These are phyloP conservation scores for Gopherus evgoodei DNA, from an alignment of 2,113 vertebrate genomes.

Conservation along the genomic window DNA sequence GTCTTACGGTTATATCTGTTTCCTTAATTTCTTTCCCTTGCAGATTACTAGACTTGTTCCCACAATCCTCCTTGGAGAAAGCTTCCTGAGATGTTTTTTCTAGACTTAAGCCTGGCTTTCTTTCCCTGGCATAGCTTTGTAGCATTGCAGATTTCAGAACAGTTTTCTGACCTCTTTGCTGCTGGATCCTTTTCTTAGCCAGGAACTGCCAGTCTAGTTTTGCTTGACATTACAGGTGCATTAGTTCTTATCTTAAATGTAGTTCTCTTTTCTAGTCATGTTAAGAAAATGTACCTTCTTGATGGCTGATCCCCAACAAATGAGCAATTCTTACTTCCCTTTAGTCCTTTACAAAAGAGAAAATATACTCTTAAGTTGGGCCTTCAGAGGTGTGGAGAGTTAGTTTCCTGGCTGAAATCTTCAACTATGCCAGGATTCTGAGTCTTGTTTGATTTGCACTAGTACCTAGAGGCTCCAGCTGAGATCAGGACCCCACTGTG, in stretches of 20 bases:
- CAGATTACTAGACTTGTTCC: not conserved
- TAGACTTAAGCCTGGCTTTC: accelerated
- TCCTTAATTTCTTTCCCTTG: constrained; percentile 45
- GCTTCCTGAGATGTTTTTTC: constrained; percentile 9
- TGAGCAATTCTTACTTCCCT: not conserved
- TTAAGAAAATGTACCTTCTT: not conserved
- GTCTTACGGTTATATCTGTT: constrained; percentile 54
- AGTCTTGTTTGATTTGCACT: not conserved
- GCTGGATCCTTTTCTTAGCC: not conserved
- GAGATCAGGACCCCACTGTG: not conserved
- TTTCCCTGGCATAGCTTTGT: not conserved
- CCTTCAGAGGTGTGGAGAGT: not conserved
- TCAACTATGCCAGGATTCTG: not conserved
- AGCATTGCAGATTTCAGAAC: not conserved
- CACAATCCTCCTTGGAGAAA: not conserved
- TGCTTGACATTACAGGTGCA: too few species aligned
- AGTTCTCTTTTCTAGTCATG: not conserved
- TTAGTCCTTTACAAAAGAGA: not conserved
- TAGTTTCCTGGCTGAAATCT: not conserved
- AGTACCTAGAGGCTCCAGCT: not conserved
- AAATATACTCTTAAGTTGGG: not conserved
- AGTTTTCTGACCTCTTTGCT: constrained; percentile 25
- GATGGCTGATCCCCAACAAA: not conserved
- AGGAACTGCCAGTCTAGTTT: too few species aligned
- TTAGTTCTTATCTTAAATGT: not conserved